Percentiles rank a stretch among this genome's conserved stretches.
phyloP scores from a whole-genome alignment of 2,888 invertebrate genomes.

The Callyntrura guangdongensis region DNA sequence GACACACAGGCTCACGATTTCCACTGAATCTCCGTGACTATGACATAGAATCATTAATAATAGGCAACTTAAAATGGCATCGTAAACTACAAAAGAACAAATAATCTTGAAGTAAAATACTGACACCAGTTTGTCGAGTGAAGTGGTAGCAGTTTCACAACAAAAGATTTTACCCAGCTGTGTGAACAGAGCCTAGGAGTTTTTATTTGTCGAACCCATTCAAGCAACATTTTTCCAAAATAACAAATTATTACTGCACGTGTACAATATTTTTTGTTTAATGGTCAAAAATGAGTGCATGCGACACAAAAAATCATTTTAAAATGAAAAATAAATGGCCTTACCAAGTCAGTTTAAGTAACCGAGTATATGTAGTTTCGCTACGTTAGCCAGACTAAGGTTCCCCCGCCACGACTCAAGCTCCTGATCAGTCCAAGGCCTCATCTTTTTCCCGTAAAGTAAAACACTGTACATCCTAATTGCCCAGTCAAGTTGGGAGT shows the following conservation, averaged over 20 bases:
- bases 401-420: neutral
- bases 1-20: conserved; percentile 13
- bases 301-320: too few relatives aligned
- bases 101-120: neutral
- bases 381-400: too few relatives aligned
- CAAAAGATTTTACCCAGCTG: too few relatives aligned
- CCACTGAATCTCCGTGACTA: neutral
- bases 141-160: neutral
- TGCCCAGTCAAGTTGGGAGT: too few relatives aligned
- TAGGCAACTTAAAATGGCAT: conserved; percentile 11
- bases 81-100: conserved; percentile 20
- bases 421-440: neutral
- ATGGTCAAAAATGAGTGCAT: neutral
- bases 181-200: neutral
- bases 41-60: conserved; percentile 26
- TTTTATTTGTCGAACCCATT: neutral
- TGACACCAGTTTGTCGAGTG: neutral
- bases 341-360: too few relatives aligned
- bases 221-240: neutral
- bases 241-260: conserved; percentile 12
- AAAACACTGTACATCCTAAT: too few relatives aligned
- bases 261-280: neutral
- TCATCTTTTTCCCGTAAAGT: too few relatives aligned
- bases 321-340: too few relatives aligned
- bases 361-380: too few relatives aligned